These are phyloP conservation scores for Eupithecia subumbrata DNA, from an alignment of 2,888 invertebrate genomes.

Conservation along the genomic window DNA sequence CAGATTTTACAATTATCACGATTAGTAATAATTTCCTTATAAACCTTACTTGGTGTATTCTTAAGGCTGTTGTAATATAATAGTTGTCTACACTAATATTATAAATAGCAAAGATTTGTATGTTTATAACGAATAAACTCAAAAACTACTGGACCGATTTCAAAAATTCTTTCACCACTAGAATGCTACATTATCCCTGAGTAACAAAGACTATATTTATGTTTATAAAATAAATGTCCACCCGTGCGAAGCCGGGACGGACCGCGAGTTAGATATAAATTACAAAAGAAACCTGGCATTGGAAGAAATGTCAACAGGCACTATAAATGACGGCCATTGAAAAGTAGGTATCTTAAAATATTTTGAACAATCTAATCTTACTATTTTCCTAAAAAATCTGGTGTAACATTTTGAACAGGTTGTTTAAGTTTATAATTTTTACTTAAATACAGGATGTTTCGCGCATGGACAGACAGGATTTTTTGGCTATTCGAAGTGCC, in stretches of 20 bases:
- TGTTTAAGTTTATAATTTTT: slow-evolving; percentile 16
- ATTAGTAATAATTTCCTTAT: slow-evolving; percentile 28
- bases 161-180: no score
- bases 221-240: no score
- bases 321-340: slow-evolving; percentile 22
- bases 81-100: neutral
- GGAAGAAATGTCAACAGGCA: slow-evolving; percentile 31
- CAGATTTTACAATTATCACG: slow-evolving; percentile 28
- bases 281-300: slow-evolving; percentile 11
- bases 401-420: slow-evolving; percentile 16
- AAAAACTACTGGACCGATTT: no score
- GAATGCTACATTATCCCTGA: no score
- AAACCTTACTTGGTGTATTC: slow-evolving; percentile 65
- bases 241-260: no score
- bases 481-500: no score
- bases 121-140: no score
- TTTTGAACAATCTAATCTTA: slow-evolving; percentile 18
- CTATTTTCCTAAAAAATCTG: slow-evolving; percentile 21
- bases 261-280: neutral
- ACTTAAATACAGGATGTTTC: neutral
- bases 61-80: slow-evolving; percentile 47
- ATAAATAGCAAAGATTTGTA: no score
- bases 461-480: no score
- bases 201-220: no score
- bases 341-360: slow-evolving; percentile 9